A percentile compares a stretch with the other conserved stretches of the same genome.
These are phyloP conservation scores for Drosophila nr. fundita DNA, from an alignment of 2,888 invertebrate genomes.

Conservation along the genomic window DNA sequence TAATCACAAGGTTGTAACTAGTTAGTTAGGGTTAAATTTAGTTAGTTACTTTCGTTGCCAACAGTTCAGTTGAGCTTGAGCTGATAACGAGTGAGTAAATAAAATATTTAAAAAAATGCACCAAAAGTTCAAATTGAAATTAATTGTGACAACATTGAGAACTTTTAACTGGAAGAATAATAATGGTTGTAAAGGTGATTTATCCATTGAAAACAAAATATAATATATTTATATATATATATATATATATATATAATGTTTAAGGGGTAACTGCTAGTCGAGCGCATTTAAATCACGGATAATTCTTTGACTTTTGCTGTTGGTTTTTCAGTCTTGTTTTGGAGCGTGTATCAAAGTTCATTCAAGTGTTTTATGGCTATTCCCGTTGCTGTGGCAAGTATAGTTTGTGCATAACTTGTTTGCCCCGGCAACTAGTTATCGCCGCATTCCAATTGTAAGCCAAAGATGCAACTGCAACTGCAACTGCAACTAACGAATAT, in stretches of 20 bases:
- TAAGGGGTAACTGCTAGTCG: background rate
- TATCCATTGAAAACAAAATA: background rate
- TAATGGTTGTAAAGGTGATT: background rate
- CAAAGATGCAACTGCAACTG: background rate
- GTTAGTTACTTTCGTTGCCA: slow-evolving; percentile 13
- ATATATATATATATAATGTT: no score
- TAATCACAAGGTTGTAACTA: slow-evolving; percentile 9
- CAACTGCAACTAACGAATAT: background rate
- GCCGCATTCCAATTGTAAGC: slow-evolving; percentile 1
- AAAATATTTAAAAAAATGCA: background rate
- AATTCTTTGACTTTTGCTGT: slow-evolving; percentile 1
- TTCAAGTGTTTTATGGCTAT: background rate
- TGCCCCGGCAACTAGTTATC: background rate
- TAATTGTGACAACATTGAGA: no score
- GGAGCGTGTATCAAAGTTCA: slow-evolving; percentile 1
- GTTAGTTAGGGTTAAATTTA: background rate
- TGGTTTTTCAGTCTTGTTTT: background rate
- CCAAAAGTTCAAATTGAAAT: background rate
- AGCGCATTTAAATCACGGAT: background rate
- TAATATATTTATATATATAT: no score
- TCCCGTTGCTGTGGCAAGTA: slow-evolving; percentile 11
- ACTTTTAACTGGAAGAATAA: background rate
- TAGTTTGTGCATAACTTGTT: background rate
- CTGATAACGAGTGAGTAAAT: slow-evolving; percentile 2
- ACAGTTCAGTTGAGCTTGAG: slow-evolving; percentile 6